Evolutionary conservation across 2,797 vertebrate species (phyloP).

Genomic region (Phoxinus dragarum): DNA sequence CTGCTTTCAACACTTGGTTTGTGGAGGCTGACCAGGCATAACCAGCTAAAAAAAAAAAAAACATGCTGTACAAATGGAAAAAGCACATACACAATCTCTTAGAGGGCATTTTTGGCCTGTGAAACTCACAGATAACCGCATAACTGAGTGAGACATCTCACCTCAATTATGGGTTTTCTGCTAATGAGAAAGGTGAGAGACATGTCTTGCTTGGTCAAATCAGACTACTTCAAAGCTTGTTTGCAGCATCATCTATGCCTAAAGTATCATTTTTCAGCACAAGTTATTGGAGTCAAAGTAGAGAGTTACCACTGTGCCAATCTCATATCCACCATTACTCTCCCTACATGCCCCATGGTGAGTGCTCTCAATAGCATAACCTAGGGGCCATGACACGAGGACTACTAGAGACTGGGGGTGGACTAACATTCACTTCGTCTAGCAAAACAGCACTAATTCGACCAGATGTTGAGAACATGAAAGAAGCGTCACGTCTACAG

Average conservation of each 20-base stretch:
- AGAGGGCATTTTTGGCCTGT: background rate
- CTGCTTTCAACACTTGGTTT: background rate
- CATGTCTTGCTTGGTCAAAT: background rate
- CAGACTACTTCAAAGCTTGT: slow-evolving; percentile 1
- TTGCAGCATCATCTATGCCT: background rate
- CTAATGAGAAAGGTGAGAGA: slow-evolving; percentile 22
- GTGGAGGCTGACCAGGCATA: background rate
- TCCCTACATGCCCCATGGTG: background rate
- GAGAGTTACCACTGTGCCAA: background rate
- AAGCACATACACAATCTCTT: background rate
- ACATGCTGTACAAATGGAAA: background rate
- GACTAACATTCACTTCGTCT: slow-evolving; percentile 20
- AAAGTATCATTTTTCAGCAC: background rate
- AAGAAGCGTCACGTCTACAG: background rate
- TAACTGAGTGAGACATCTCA: slow-evolving; percentile 10
- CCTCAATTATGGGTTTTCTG: background rate
- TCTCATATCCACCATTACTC: background rate
- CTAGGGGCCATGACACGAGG: background rate
- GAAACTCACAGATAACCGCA: slow-evolving; percentile 1
- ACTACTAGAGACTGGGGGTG: slow-evolving; percentile 3
- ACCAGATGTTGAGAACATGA: slow-evolving; percentile 18
- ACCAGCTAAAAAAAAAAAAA: background rate
- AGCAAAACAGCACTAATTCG: slow-evolving; percentile 3
- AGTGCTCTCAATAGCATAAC: background rate
- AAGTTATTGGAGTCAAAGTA: background rate